Evolutionary conservation across 1,140 invertebrate species (phyloP), one percentile per base, ranked within the genome.

Genomic region (Calliopsis andreniformis): DNA sequence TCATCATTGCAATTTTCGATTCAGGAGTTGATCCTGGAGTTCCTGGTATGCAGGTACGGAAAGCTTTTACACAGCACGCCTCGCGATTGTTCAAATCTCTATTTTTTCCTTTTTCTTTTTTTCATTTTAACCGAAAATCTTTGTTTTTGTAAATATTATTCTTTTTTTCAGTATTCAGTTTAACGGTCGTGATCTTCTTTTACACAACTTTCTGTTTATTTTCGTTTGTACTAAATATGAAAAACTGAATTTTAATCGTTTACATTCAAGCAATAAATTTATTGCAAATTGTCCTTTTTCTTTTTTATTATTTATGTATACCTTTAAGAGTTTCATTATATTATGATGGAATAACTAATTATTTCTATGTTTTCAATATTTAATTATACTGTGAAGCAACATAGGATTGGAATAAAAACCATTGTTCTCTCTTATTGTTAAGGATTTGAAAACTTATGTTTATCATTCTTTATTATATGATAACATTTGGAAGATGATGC

Each of bases 21-120:
- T 98, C 98, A 39, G 99, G 99, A 20, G 96, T 99, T 70, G 99
- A 99, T 94, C 98, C 98, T 45, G 97, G 97, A 55, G 97, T 98
- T 18, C 94, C 96, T 71, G 98, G 98, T 72, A 94, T 99, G 83
- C 95, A 98, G 95, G 98, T 99, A 94, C 92, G 35, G 89, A 87
- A 91, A 87, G 59, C 30, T 73, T 71, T 75, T 45, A 25, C 20
- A 30, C n/a, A 51, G 75, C 73, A 84, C 82, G 62, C 79, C 83
- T 85, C 28, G 7, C 49, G 32, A 56, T 72, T 71, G 6, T 51
- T n/a, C 30, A 49, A 68, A 51, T 42, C 25, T 16, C 12, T 45
- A 10, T 1, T 43, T 25, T 45, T 39, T 20, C 18, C n/a, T n/a
- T n/a, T n/a, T 20, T 0, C 32, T 35, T 12, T 42, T 18, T 30